Percentiles rank a stretch among this genome's conserved stretches.
phyloP scores from a whole-genome alignment of 2,113 vertebrate genomes.

The Megatriorchis doriae region DNA sequence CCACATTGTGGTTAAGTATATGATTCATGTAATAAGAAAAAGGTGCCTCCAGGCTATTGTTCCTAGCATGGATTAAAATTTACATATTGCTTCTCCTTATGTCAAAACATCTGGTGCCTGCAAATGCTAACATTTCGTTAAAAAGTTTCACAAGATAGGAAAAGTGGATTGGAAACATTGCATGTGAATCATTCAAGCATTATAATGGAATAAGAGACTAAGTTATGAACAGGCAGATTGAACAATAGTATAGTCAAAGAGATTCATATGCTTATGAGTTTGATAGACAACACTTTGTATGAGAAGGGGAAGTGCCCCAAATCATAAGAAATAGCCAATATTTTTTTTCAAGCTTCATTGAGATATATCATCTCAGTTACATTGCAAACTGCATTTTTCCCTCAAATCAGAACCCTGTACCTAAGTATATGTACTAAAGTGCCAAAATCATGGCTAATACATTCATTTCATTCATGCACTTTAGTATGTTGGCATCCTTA shows the following conservation, averaged over 20 bases:
- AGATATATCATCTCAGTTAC: background rate
- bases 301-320: background rate
- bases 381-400: background rate
- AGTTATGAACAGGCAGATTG: slow-evolving; percentile 54
- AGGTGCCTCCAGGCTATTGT: slow-evolving; percentile 77
- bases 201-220: slow-evolving; percentile 72
- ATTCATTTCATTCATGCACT: background rate
- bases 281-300: slow-evolving; percentile 16
- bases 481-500: background rate
- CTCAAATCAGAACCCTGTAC: background rate
- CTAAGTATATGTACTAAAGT: background rate
- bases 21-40: slow-evolving; percentile 77
- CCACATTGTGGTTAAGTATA: slow-evolving; percentile 72
- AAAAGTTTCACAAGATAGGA: slow-evolving; percentile 73
- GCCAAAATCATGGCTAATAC: background rate
- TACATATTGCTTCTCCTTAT: slow-evolving; percentile 80
- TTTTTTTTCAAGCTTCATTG: background rate
- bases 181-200: slow-evolving; percentile 68
- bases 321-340: background rate
- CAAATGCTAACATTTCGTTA: slow-evolving; percentile 74
- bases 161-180: slow-evolving; percentile 71
- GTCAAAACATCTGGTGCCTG: slow-evolving; percentile 81
- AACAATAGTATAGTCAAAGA: slow-evolving; percentile 49
- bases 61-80: slow-evolving; percentile 77
- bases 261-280: slow-evolving; percentile 64